Percentiles rank a stretch among this genome's conserved stretches.
Conservation (phyloP, 64 coral and sea anemone genomes). For the Exaiptasia diaphana region DNA sequence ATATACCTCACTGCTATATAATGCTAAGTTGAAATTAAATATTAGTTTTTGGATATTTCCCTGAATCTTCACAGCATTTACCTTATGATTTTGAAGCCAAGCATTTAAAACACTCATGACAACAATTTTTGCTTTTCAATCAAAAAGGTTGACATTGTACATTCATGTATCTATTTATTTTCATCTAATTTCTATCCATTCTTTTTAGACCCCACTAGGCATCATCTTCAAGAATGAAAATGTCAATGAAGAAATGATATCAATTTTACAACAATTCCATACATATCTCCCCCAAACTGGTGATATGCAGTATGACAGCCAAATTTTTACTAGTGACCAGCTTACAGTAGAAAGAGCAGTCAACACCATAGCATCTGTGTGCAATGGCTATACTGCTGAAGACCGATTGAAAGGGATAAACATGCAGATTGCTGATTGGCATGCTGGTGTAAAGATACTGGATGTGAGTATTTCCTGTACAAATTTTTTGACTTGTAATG, state of each 20-base stretch:
- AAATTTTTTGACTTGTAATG: background rate
- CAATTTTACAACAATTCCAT: slow-evolving; percentile 18
- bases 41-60: no score
- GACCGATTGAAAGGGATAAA: slow-evolving; percentile 26
- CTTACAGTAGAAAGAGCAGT: slow-evolving; percentile 43
- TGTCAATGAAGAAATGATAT: slow-evolving; percentile 29
- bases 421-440: slow-evolving; percentile 55
- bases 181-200: no score
- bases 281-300: slow-evolving; percentile 1
- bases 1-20: no score
- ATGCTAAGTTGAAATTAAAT: no score
- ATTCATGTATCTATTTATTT: no score
- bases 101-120: no score
- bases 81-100: no score
- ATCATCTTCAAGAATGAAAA: slow-evolving; percentile 50
- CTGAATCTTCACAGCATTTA: no score
- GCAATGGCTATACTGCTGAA: slow-evolving; percentile 47
- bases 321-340: slow-evolving; percentile 52
- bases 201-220: background rate
- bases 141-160: no score
- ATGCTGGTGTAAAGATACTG: slow-evolving; percentile 48
- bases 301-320: slow-evolving; percentile 32
- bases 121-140: no score
- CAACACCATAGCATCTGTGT: slow-evolving; percentile 21
- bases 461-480: background rate